A percentile compares a stretch with the other conserved stretches of the same genome.
Evolutionary conservation across 2,113 vertebrate species (phyloP).

Genomic region (Nycticebus coucang): DNA sequence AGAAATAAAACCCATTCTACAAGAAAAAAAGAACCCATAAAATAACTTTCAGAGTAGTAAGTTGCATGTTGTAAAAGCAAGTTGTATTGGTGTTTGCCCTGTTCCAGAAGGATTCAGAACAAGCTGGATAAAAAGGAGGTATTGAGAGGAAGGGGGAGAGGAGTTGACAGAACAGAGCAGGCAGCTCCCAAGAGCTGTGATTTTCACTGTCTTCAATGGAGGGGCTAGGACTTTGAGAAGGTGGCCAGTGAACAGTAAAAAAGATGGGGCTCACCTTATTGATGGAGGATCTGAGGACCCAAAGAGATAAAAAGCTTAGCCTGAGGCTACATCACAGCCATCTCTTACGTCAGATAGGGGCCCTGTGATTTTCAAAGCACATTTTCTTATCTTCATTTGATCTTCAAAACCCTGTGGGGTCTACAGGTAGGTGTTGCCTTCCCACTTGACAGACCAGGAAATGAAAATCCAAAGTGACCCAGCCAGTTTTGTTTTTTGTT

Average conservation of each 20-base stretch:
- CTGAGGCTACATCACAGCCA: not conserved
- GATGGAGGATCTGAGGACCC: not conserved
- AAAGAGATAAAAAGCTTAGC: not conserved
- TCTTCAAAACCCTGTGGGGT: not conserved
- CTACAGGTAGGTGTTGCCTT: not conserved
- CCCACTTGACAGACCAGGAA: not conserved
- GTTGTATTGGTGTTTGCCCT: not conserved
- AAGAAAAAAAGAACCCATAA: not conserved
- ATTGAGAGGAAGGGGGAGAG: too few relatives aligned
- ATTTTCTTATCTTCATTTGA: not conserved
- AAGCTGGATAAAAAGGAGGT: not conserved
- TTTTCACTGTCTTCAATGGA: not conserved
- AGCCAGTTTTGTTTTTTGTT: not conserved
- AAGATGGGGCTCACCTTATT: not conserved
- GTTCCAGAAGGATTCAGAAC: not conserved
- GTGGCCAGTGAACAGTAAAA: not conserved
- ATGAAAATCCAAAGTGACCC: not conserved
- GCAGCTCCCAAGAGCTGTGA: not conserved
- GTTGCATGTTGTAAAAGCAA: not conserved
- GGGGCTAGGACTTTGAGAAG: not conserved
- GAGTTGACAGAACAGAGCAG: rapidly evolving
- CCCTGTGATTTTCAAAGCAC: not conserved
- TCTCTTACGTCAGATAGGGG: not conserved
- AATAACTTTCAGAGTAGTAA: not conserved
- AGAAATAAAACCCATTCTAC: not conserved